Percentiles rank a stretch among this genome's conserved stretches.
phyloP scores from a whole-genome alignment of 2,797 vertebrate species.

The Acanthornis magna region DNA sequence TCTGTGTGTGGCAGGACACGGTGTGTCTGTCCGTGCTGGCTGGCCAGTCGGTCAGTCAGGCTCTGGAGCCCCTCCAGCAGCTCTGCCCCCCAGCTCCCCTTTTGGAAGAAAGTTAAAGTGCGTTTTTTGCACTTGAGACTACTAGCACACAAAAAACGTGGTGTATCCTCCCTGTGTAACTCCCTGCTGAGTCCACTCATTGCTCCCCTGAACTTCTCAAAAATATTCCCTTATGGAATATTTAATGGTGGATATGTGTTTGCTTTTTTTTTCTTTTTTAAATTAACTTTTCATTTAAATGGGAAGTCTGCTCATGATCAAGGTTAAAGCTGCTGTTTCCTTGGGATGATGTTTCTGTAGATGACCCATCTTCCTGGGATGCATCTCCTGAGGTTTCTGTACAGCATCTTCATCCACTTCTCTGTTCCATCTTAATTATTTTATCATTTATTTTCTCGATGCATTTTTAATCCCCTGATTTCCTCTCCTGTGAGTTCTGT shows the following conservation, averaged over 20 bases:
- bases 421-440: not conserved
- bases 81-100: not conserved
- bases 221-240: not conserved
- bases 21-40: fast-evolving
- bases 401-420: not conserved
- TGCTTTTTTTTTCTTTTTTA: not conserved
- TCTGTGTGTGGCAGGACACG: not conserved
- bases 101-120: not conserved
- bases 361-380: not conserved
- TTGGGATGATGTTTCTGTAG: not conserved
- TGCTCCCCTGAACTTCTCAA: not conserved
- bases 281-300: not conserved
- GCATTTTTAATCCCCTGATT: not conserved
- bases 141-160: not conserved
- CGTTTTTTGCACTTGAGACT: not conserved
- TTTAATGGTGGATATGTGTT: not conserved
- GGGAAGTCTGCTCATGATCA: not conserved
- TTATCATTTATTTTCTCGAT: not conserved
- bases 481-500: not conserved
- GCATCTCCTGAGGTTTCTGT: not conserved
- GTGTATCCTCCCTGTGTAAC: not conserved
- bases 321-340: not conserved
- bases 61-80: not conserved
- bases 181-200: not conserved
- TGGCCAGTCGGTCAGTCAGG: fast-evolving